A percentile compares a stretch with the other conserved stretches of the same genome.
Conservation (phyloP, 1,140 invertebrate genomes). For the Diabrotica virgifera region DNA sequence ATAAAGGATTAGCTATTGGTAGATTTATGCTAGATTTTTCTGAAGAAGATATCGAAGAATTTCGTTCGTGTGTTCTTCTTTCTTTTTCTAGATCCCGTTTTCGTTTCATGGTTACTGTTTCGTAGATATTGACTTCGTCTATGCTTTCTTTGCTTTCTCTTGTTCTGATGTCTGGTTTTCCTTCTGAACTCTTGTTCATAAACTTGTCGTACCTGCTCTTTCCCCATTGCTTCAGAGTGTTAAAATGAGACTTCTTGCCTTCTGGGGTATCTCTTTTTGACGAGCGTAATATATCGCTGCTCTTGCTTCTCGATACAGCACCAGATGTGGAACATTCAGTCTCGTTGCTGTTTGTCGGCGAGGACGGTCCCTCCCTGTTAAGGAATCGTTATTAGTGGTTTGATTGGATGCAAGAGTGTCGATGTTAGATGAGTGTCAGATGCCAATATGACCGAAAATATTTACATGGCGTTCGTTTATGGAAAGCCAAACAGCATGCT, state of each 20-base stretch:
- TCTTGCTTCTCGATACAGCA: slow-evolving; percentile 55
- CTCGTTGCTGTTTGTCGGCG: slow-evolving; percentile 30
- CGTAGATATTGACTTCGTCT: slow-evolving; percentile 62
- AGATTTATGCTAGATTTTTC: slow-evolving; percentile 62
- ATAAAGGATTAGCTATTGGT: slow-evolving; percentile 53
- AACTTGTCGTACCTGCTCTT: slow-evolving; percentile 72
- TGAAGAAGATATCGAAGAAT: slow-evolving; percentile 67
- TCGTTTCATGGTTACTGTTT: slow-evolving; percentile 59
- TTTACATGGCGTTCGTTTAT: slow-evolving; percentile 14
- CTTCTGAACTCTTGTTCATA: slow-evolving; percentile 54
- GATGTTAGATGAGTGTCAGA: slow-evolving; percentile 19
- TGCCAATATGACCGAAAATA: slow-evolving; percentile 18
- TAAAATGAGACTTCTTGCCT: slow-evolving; percentile 71
- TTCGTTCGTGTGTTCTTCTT: slow-evolving; percentile 63
- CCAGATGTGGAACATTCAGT: slow-evolving; percentile 23
- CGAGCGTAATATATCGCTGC: slow-evolving; percentile 61
- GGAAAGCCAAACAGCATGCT: slow-evolving; percentile 21
- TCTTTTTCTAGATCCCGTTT: slow-evolving; percentile 55
- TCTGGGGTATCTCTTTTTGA: slow-evolving; percentile 57
- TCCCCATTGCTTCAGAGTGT: slow-evolving; percentile 79
- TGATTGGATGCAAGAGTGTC: slow-evolving; percentile 18
- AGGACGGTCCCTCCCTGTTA: slow-evolving; percentile 39
- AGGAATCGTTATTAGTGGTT: slow-evolving; percentile 25
- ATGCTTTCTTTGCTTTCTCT: slow-evolving; percentile 42
- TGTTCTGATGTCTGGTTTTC: slow-evolving; percentile 30